Evolutionary conservation across 2,888 invertebrate species (phyloP).

Genomic region (Archaeoteleia sp.): DNA sequence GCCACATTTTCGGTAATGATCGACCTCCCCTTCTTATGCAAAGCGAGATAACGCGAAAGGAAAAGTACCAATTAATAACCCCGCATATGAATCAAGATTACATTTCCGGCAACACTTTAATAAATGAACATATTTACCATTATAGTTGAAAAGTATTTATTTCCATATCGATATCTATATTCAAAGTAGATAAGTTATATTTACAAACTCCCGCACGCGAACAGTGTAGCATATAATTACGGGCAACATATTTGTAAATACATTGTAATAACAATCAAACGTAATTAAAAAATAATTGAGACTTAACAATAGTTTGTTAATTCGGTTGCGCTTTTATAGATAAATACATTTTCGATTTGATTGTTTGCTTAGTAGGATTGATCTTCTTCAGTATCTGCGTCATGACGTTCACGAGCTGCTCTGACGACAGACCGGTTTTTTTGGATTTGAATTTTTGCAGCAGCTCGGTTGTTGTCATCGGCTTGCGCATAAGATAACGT

Average conservation of each 20-base stretch:
- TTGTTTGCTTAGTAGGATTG: conserved; percentile 93
- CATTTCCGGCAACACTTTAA: too few relatives aligned
- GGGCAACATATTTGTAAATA: too few relatives aligned
- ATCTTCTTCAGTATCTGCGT: conserved; percentile 96
- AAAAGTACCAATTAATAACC: conserved; percentile 2
- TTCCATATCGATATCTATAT: too few relatives aligned
- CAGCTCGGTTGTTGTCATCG: conserved; percentile 97
- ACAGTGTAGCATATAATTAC: too few relatives aligned
- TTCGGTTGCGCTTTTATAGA: conserved; percentile 83
- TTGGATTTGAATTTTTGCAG: conserved; percentile 96
- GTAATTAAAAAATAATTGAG: not conserved
- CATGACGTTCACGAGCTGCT: conserved; percentile 94
- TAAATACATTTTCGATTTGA: conserved; percentile 96
- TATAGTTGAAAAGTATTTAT: too few relatives aligned
- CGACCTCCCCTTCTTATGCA: too few relatives aligned
- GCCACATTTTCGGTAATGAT: conserved; percentile 23
- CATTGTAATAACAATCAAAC: not conserved
- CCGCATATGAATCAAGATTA: conserved; percentile 1
- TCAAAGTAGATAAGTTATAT: too few relatives aligned
- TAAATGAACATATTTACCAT: too few relatives aligned
- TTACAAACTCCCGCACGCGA: too few relatives aligned
- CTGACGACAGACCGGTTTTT: conserved; percentile 91
- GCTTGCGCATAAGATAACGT: conserved; percentile 95
- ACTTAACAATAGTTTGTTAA: conserved; percentile 34
- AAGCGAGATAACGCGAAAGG: conserved; percentile 20